phyloP scores from a whole-genome alignment of 2,113 vertebrate species.

The Echinops telfairi region DNA sequence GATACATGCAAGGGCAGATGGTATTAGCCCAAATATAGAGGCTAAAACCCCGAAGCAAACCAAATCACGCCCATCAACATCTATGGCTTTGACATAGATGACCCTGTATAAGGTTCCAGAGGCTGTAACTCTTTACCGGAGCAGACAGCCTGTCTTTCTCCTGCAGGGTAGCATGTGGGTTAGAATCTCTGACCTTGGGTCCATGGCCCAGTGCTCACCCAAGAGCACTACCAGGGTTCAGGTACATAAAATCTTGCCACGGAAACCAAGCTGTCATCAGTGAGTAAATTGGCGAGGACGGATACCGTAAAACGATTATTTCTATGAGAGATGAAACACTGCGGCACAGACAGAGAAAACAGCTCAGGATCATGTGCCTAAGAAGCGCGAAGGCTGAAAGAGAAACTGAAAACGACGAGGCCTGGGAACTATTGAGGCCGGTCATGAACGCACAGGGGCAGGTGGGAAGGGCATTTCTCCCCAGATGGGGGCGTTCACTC shows the following conservation, averaged over 20 bases:
- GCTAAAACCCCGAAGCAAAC: no score
- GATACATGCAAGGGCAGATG: background rate
- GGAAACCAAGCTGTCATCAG: background rate
- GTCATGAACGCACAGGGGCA: background rate
- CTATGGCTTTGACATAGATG: no score
- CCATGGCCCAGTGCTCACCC: no score
- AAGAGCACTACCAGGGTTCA: no score
- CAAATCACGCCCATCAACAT: no score
- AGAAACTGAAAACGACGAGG: background rate
- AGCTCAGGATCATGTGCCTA: background rate
- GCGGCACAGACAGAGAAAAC: background rate
- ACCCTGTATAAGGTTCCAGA: no score
- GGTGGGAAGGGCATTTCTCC: background rate
- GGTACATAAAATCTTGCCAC: no score
- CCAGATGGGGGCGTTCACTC: background rate
- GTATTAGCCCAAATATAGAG: no score
- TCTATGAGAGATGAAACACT: background rate
- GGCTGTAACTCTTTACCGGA: no score
- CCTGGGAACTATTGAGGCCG: background rate
- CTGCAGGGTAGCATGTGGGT: no score
- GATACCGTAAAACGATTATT: background rate
- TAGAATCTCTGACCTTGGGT: no score
- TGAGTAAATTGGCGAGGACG: background rate
- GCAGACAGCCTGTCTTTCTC: no score
- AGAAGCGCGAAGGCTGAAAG: background rate